Evolutionary conservation across 2,888 invertebrate genomes (phyloP), one percentile per base, ranked within the genome.

Genomic region (Drosophila tripunctata): DNA sequence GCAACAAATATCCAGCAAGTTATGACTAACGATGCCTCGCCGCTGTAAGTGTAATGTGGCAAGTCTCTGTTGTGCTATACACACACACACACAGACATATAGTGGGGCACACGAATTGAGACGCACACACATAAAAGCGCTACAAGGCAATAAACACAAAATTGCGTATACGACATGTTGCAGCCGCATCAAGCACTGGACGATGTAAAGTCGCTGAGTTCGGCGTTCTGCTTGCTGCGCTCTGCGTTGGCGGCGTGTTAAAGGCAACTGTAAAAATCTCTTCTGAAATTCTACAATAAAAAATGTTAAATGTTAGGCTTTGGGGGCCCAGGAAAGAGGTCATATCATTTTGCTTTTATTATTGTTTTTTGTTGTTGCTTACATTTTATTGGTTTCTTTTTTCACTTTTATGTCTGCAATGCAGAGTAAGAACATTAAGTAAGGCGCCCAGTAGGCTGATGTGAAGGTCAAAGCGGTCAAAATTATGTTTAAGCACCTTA

Each of bases 101-200:
- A 27, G 27, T 4, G 21, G 44, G 4, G 2, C 12, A 44, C 7
- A 1, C 12, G 7, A 6, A 44, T 12, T 24, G 41, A 15, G 41
- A 43, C 15, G 30, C 30, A 30, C 22, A 31, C n/a, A 35, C 48
- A 72, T 79, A 72, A 79, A 72, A 79, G 57, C 45, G 62, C 77
- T 77, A 67, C 69, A 78, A 62, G 78, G 81, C 78, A 74, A 77
- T 77, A 77, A 80, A 77, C 81, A 77, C 63, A 64, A 66, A 77
- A 80, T 74, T 77, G 81, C 78, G 78, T 77, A 74, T 67, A 77
- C 81, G 75, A 77, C 75, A 77, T 80, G 77, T 69, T 77, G 77
- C 73, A 78, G 58, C 64, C 43, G 81, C 61, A 78, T 79, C 40
- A 64, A 58, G 35, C n/a, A 19, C 47, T 30, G 54, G 50, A 54